Percentiles rank a stretch among this genome's conserved stretches.
phyloP scores from a whole-genome alignment of 2,113 vertebrate species.

The Balaenoptera acutorostrata region DNA sequence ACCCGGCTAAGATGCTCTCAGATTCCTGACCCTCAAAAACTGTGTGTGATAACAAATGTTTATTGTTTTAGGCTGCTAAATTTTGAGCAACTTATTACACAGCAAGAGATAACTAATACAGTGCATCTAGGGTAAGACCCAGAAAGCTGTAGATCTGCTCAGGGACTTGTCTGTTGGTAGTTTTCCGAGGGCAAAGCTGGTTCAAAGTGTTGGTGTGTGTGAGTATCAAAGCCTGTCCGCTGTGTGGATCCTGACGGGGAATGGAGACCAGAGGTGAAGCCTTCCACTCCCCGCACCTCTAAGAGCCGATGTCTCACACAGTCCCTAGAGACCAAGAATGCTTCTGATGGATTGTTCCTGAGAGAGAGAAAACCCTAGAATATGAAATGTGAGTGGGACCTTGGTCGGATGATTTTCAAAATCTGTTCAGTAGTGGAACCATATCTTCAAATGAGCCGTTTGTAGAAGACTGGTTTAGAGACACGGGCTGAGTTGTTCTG shows the following conservation, averaged over 20 bases:
- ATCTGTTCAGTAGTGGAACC: neutral
- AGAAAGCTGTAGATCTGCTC: neutral
- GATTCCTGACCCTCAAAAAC: neutral
- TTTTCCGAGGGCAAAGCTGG: neutral
- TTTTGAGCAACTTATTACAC: neutral
- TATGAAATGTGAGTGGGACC: neutral
- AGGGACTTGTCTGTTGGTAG: neutral
- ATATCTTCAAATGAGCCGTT: neutral
- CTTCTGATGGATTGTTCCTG: neutral
- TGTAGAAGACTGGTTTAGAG: neutral
- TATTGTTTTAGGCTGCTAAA: neutral
- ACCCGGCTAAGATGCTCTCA: neutral
- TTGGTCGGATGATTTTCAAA: neutral
- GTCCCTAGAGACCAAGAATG: neutral
- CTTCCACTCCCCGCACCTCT: neutral
- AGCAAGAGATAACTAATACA: neutral
- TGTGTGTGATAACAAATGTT: too few species aligned
- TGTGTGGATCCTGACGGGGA: too few species aligned
- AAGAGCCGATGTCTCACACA: too few species aligned
- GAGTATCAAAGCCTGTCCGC: neutral
- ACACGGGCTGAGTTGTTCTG: rapidly evolving
- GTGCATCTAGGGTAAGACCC: neutral
- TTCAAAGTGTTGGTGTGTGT: neutral
- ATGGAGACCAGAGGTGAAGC: neutral
- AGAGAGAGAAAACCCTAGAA: neutral